Percentiles rank a stretch among this genome's conserved stretches.
phyloP scores from a whole-genome alignment of 2,113 vertebrate genomes.

The Takifugu bimaculatus region DNA sequence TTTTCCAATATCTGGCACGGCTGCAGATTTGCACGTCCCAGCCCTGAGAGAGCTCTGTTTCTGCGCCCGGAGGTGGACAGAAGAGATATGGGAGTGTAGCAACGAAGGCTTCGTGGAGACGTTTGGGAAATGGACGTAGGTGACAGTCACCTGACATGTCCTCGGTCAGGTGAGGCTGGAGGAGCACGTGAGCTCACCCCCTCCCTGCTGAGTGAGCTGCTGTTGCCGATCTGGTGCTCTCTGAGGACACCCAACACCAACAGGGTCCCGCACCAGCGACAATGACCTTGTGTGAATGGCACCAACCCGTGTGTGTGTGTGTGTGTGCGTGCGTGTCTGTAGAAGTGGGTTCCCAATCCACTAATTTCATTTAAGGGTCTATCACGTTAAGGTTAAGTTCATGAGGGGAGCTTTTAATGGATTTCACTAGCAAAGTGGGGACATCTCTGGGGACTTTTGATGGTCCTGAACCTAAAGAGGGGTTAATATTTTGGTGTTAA shows the following conservation, averaged over 20 bases:
- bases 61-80: constrained; percentile 11
- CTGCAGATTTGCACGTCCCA: constrained; percentile 49
- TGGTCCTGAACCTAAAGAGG: no score
- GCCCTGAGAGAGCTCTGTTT: constrained; percentile 11
- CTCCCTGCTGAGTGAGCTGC: constrained; percentile 30
- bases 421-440: no score
- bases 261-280: constrained; percentile 41
- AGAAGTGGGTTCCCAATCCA: background rate
- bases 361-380: no score
- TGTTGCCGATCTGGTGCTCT: constrained; percentile 30
- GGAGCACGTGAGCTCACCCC: no score
- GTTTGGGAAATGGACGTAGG: background rate
- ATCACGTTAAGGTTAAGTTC: no score
- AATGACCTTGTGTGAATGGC: constrained; percentile 36
- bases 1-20: constrained; percentile 42
- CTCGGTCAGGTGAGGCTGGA: background rate
- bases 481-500: no score
- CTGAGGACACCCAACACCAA: constrained; percentile 54
- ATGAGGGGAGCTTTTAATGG: no score
- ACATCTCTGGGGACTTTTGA: no score
- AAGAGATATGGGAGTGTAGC: background rate
- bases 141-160: background rate
- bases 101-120: background rate
- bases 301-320: constrained; percentile 2
- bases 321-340: background rate